phyloP scores from a whole-genome alignment of 2,797 vertebrate genomes.

The Darevskia mixta region DNA sequence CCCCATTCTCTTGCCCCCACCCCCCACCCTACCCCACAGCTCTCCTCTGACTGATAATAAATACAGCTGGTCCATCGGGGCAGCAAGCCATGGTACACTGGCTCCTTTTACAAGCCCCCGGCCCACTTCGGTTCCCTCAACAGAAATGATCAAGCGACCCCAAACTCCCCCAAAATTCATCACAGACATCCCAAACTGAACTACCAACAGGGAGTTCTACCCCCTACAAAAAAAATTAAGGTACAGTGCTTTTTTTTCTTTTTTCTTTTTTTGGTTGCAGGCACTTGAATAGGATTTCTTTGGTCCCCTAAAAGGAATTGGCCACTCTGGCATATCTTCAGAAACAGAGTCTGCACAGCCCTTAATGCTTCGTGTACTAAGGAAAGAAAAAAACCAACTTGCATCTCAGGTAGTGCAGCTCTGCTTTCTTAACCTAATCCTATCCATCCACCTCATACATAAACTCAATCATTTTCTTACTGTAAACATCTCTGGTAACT shows the following conservation, averaged over 20 bases:
- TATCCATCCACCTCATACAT: slow-evolving; percentile 55
- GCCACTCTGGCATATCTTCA: slow-evolving; percentile 72
- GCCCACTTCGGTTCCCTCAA: slow-evolving; percentile 41
- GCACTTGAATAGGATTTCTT: slow-evolving; percentile 78
- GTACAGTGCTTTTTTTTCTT: slow-evolving; percentile 71
- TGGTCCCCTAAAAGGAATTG: slow-evolving; percentile 75
- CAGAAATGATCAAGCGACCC: slow-evolving; percentile 60
- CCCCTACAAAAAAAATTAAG: slow-evolving; percentile 45
- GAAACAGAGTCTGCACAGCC: slow-evolving; percentile 72
- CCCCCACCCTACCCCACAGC: not conserved
- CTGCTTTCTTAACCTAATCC: slow-evolving; percentile 64
- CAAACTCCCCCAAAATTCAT: slow-evolving; percentile 19
- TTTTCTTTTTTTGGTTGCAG: slow-evolving; percentile 67
- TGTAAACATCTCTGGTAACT: slow-evolving; percentile 27
- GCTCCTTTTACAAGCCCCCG: slow-evolving; percentile 13
- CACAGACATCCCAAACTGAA: slow-evolving; percentile 58
- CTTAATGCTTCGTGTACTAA: slow-evolving; percentile 55
- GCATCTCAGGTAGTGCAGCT: slow-evolving; percentile 69
- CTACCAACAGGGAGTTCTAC: slow-evolving; percentile 52
- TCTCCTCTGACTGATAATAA: slow-evolving; percentile 25
- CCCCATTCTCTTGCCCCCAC: not conserved
- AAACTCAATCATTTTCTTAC: slow-evolving; percentile 30
- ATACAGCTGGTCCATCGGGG: slow-evolving; percentile 42
- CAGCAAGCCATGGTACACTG: slow-evolving; percentile 9
- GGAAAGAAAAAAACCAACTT: slow-evolving; percentile 30